phyloP scores from a whole-genome alignment of 2,797 vertebrate species.

The Neomorphus geoffroyi region DNA sequence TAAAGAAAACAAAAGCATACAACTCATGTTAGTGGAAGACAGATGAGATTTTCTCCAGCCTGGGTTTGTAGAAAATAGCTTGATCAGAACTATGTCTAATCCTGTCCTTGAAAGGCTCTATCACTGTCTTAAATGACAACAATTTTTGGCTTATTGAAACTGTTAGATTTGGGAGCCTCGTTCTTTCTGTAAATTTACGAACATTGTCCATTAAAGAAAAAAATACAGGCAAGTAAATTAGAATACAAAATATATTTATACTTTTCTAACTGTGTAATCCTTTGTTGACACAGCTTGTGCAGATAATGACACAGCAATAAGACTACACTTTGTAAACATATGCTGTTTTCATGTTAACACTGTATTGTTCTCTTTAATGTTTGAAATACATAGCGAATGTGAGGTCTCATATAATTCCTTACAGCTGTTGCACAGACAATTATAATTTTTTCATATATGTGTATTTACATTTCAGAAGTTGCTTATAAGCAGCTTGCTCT shows the following conservation, averaged over 20 bases:
- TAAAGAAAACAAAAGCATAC: background rate
- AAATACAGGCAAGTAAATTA: slow-evolving; percentile 10
- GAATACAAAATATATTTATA: background rate
- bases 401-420: background rate
- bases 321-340: background rate
- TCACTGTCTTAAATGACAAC: background rate
- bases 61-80: slow-evolving; percentile 37
- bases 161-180: background rate
- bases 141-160: slow-evolving; percentile 5
- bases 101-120: background rate
- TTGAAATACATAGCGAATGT: background rate
- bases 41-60: slow-evolving; percentile 8
- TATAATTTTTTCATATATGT: background rate
- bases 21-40: background rate
- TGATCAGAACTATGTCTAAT: slow-evolving; percentile 19
- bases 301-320: background rate
- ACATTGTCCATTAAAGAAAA: background rate
- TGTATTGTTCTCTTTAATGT: background rate
- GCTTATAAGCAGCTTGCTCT: background rate
- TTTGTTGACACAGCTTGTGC: slow-evolving; percentile 10
- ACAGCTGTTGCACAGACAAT: background rate
- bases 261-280: background rate
- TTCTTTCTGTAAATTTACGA: background rate
- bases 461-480: slow-evolving; percentile 12
- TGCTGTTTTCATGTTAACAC: background rate